Conservation (phyloP, 2,888 invertebrate species). For the Orchestes rusci region DNA sequence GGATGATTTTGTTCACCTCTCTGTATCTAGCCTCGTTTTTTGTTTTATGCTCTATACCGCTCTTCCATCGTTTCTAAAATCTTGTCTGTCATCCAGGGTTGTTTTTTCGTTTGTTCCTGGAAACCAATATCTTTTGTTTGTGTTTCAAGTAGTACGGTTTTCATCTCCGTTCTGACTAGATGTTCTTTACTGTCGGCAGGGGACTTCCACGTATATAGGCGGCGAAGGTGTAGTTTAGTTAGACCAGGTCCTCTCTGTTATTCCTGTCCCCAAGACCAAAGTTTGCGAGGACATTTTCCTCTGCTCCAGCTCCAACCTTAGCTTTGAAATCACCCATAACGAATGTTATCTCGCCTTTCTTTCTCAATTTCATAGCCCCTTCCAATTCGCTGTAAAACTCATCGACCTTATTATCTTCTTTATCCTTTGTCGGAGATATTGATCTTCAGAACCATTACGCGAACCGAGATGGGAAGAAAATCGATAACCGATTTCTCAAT, state of each 20-base stretch:
- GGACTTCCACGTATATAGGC: not conserved
- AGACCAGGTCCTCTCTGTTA: not conserved
- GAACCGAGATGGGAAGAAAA: not conserved
- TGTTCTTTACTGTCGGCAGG: not conserved
- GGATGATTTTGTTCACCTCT: slow-evolving; percentile 1
- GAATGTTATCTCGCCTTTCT: not conserved
- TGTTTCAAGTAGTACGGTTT: slow-evolving; percentile 1
- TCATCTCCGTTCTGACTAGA: slow-evolving; percentile 2
- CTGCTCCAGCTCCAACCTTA: not conserved
- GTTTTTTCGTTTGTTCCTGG: slow-evolving; percentile 3
- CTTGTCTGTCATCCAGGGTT: not conserved
- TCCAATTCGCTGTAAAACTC: not conserved
- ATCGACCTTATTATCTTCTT: not conserved
- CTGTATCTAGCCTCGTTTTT: not conserved
- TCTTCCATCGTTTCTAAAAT: not conserved
- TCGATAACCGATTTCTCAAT: not conserved
- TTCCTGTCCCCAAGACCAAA: not conserved
- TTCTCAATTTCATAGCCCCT: not conserved
- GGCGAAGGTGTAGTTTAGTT: not conserved
- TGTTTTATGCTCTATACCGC: not conserved
- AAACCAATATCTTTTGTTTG: slow-evolving; percentile 1
- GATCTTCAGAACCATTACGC: not conserved
- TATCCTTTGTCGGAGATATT: not conserved
- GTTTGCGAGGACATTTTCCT: not conserved
- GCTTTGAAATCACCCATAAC: not conserved